These are phyloP conservation scores for Rhea pennata DNA, from an alignment of 2,113 vertebrate genomes.

Conservation along the genomic window DNA sequence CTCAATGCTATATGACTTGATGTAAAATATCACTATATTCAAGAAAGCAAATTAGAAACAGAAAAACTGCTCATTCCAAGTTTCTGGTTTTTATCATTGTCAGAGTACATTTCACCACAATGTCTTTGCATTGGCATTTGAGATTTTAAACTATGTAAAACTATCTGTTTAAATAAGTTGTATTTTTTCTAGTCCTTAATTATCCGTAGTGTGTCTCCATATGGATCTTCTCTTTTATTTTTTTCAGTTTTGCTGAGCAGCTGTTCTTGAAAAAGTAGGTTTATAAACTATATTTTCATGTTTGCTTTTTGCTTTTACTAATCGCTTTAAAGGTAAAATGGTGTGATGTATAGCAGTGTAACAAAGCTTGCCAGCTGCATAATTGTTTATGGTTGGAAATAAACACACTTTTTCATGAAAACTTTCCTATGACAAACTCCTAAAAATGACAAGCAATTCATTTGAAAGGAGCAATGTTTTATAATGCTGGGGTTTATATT, in stretches of 20 bases:
- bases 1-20: not conserved
- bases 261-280: constrained; percentile 75
- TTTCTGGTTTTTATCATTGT: not conserved
- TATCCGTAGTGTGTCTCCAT: constrained; percentile 34
- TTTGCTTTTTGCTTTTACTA: constrained; percentile 57
- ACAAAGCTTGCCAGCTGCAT: not conserved
- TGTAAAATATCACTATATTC: not conserved
- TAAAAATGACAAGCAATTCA: not conserved
- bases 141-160: not conserved
- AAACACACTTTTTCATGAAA: not conserved
- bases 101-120: not conserved
- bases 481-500: not conserved
- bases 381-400: constrained; percentile 10
- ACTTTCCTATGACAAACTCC: not conserved
- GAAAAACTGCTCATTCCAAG: not conserved
- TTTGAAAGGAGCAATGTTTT: constrained; percentile 10
- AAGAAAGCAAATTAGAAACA: not conserved
- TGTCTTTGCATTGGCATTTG: not conserved
- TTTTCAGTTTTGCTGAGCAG: constrained; percentile 68
- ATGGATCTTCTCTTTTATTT: constrained; percentile 4
- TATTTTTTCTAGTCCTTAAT: not conserved
- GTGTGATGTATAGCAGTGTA: not conserved
- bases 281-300: constrained; percentile 45
- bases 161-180: not conserved
- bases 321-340: constrained; percentile 44